A percentile compares a stretch with the other conserved stretches of the same genome.
Conservation (phyloP, 2,888 invertebrate genomes). For the Steinernema hermaphroditum region DNA sequence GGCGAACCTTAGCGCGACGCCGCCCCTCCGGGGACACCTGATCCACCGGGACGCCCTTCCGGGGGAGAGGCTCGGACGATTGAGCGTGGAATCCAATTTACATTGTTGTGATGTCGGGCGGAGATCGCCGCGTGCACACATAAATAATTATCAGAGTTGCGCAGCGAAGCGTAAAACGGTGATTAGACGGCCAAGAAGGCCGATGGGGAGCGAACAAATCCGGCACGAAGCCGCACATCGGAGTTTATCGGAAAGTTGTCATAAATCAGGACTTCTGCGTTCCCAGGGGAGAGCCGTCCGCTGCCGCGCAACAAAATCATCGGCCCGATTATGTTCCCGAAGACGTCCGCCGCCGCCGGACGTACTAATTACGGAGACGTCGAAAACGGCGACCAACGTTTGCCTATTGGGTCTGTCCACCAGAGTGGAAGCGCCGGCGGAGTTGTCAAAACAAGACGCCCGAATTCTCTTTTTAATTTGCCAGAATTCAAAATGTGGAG, state of each 20-base stretch:
- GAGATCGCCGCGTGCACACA: not conserved
- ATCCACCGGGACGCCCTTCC: not conserved
- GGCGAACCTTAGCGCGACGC: not conserved
- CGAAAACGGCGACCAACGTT: slow-evolving; percentile 8
- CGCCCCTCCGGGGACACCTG: slow-evolving; percentile 18
- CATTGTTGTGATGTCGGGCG: slow-evolving; percentile 26
- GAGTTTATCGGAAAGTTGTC: slow-evolving; percentile 30
- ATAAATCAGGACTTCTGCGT: slow-evolving; percentile 10
- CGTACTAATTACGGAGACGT: slow-evolving; percentile 29
- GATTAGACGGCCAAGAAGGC: slow-evolving; percentile 4
- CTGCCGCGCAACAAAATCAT: slow-evolving; percentile 28
- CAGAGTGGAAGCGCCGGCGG: not conserved
- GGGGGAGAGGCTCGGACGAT: not conserved
- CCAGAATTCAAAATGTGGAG: no score
- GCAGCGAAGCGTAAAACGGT: slow-evolving; percentile 17
- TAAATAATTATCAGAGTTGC: slow-evolving; percentile 23
- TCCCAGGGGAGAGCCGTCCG: not conserved
- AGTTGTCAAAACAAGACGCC: slow-evolving; percentile 21
- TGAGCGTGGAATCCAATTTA: not conserved
- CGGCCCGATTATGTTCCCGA: slow-evolving; percentile 29
- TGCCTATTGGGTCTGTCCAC: not conserved
- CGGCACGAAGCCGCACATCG: slow-evolving; percentile 5
- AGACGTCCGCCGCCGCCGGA: slow-evolving; percentile 25
- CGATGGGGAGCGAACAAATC: not conserved
- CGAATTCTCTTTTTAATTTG: no score